Evolutionary conservation across 2,888 invertebrate genomes (phyloP).

Genomic region (Chrysolina americana): DNA sequence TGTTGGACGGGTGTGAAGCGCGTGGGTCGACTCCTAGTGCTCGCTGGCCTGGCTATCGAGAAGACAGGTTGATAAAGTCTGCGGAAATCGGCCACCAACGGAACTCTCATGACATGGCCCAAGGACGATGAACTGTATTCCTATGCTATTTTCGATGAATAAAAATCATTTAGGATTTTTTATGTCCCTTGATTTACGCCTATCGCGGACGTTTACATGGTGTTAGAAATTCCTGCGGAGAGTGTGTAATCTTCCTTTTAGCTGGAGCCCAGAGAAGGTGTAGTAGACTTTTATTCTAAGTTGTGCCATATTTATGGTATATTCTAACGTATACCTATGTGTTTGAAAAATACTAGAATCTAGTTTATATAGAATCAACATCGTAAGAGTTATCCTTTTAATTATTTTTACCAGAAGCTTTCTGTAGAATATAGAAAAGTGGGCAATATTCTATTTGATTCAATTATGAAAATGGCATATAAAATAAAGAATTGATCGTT

Average conservation of each 20-base stretch:
- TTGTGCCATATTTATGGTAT: no score
- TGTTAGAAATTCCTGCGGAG: constrained; percentile 9
- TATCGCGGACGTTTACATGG: constrained; percentile 20
- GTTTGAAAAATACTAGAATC: no score
- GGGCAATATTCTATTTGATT: no score
- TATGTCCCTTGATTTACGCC: constrained; percentile 10
- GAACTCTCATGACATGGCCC: constrained; percentile 52
- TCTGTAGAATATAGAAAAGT: no score
- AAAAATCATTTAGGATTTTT: constrained; percentile 11
- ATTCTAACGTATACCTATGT: no score
- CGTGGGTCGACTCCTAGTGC: constrained; percentile 69
- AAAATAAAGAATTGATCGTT: no score
- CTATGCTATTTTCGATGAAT: constrained; percentile 38
- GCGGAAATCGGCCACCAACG: constrained; percentile 56
- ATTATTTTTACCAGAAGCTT: no score
- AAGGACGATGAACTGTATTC: constrained; percentile 59
- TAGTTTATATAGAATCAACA: no score
- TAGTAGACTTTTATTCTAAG: neutral
- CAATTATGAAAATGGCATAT: no score
- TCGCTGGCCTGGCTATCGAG: constrained; percentile 50
- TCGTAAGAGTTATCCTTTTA: no score
- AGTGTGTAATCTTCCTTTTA: neutral
- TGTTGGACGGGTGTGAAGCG: constrained; percentile 70
- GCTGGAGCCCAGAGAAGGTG: no score
- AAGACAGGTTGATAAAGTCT: constrained; percentile 57